Evolutionary conservation across 2,888 invertebrate species (phyloP), one percentile per base, ranked within the genome.

Genomic region (Drosophila austrosaltans): DNA sequence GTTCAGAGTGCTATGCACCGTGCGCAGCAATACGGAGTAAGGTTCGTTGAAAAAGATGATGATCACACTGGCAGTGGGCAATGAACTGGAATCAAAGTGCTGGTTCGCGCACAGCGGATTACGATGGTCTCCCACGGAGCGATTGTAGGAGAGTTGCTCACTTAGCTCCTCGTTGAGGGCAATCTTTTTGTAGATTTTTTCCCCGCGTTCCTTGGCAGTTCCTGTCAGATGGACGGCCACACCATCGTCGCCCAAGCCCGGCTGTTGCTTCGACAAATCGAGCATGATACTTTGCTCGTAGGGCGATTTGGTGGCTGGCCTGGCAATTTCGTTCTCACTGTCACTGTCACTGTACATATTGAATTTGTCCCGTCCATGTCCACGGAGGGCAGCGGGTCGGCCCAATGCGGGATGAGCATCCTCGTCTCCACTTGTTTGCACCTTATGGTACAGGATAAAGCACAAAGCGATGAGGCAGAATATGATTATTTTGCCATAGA

Each of bases 41-140:
- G 97, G 97, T 92, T 98, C 98, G 91, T 98, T 97, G 91, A 95
- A 97, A 93, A 97, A 98, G 76, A 98, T 97, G 44, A 97, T 94
- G 72, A 97, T 94, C n/a, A 97, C 95, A 72, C 96, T 96, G 2
- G 96, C 95, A 0, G 94, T 94, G 1, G 94, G 94, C 63, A 98
- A 92, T 66, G 94, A 94, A 3, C 94, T 93, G 57, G 84, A 69
- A 83, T 96, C 94, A 90, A 95, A 97, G 1, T 88, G 63, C 48
- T 90, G 80, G 0, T 68, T 76, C 22, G 75, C 75, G 70, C 93
- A 93, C 40, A 89, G 66, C 0, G 92, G 92, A 83, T 92, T 90
- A 12, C 93, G 89, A 10, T 91, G 90, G 81, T 93, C 93, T 2
- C 91, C 90, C 10, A 91, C 82, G 0, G 95, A 95, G 80, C 98